Evolutionary conservation across 2,888 invertebrate genomes (phyloP).

Genomic region (Conistra vaccinii): DNA sequence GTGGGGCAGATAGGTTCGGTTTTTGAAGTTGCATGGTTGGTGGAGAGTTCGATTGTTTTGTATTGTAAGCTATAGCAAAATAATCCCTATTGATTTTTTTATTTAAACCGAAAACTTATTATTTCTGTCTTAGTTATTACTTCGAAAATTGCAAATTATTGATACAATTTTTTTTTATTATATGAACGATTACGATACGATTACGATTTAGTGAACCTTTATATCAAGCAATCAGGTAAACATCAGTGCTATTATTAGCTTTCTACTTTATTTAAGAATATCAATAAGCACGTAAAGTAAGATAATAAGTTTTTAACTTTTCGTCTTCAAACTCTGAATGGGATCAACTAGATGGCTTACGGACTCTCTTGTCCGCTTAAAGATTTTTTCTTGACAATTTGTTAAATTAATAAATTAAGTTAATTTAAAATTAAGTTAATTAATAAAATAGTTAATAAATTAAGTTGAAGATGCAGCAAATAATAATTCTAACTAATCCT

Average conservation of each 20-base stretch:
- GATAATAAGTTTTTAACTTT: conserved; percentile 10
- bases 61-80: neutral
- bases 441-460: neutral
- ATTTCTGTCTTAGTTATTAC: too few species aligned
- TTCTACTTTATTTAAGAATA: conserved; percentile 16
- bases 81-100: neutral
- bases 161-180: too few species aligned
- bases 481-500: too few species aligned
- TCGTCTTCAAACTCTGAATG: neutral
- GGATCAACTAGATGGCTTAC: conserved; percentile 16
- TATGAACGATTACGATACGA: too few species aligned
- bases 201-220: too few species aligned
- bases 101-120: too few species aligned
- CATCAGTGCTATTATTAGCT: neutral
- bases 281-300: conserved; percentile 12
- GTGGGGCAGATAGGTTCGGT: neutral
- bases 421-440: too few species aligned
- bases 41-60: neutral
- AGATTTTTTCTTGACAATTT: neutral
- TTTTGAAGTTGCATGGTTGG: neutral
- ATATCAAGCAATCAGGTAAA: neutral
- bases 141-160: neutral
- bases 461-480: too few species aligned
- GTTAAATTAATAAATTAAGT: neutral
- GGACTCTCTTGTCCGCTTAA: neutral